Evolutionary conservation across 2,113 vertebrate species (phyloP).

Genomic region (Xyliphius kryptos): DNA sequence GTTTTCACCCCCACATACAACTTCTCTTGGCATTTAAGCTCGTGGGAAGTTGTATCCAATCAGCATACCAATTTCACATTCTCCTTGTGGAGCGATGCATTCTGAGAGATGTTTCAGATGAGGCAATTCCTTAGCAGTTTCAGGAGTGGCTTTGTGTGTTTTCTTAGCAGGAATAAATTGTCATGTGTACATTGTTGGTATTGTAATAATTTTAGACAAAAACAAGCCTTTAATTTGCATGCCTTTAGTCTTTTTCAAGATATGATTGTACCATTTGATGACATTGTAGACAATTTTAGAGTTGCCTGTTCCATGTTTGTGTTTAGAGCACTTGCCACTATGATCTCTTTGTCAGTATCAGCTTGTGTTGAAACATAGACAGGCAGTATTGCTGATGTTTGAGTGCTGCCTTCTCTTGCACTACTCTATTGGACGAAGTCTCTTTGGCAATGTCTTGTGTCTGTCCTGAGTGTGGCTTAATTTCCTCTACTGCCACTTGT

Average conservation of each 20-base stretch:
- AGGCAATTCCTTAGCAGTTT: constrained; percentile 28
- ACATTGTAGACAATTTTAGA: constrained; percentile 31
- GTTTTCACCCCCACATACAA: constrained; percentile 10
- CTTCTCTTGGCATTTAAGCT: constrained; percentile 30
- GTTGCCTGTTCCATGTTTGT: constrained; percentile 24
- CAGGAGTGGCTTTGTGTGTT: constrained; percentile 26
- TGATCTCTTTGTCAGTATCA: constrained; percentile 30
- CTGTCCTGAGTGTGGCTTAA: not conserved
- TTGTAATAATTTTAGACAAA: constrained; percentile 27
- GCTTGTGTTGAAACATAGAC: constrained; percentile 27
- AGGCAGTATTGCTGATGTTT: constrained; percentile 35
- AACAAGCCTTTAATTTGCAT: constrained; percentile 29
- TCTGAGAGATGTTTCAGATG: constrained; percentile 33
- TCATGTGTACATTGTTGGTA: constrained; percentile 23
- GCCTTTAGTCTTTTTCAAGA: constrained; percentile 19
- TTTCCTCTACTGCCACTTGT: not conserved
- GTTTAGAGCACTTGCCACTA: constrained; percentile 16
- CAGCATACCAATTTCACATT: constrained; percentile 32
- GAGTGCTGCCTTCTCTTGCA: constrained; percentile 27
- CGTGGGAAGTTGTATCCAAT: constrained; percentile 30
- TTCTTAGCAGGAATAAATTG: constrained; percentile 32
- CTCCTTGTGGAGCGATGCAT: constrained; percentile 11
- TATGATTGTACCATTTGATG: constrained; percentile 22
- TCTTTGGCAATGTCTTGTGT: constrained; percentile 17
- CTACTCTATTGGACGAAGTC: constrained; percentile 36